Evolutionary conservation across 2,888 invertebrate species (phyloP).

Genomic region (Stictocephala bisonia): DNA sequence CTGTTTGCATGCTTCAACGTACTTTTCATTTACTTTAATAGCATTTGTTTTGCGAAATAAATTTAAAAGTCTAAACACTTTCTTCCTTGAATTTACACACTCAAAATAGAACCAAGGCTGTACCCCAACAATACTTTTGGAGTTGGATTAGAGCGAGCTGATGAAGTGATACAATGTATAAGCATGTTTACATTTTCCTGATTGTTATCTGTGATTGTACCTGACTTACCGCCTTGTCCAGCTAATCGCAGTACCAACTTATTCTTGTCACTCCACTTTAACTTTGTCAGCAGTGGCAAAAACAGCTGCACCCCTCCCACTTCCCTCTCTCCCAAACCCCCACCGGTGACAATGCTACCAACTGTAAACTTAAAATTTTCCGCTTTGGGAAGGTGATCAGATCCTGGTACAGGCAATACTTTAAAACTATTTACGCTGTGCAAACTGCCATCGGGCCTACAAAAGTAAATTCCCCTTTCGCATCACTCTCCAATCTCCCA

Average conservation of each 20-base stretch:
- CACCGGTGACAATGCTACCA: neutral
- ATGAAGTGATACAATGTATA: neutral
- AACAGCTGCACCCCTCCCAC: neutral
- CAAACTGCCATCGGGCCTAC: constrained; percentile 30
- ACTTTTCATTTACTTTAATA: neutral
- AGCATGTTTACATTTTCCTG: neutral
- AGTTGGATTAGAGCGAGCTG: neutral
- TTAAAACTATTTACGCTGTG: constrained; percentile 5
- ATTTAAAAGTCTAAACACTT: neutral
- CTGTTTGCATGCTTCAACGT: neutral
- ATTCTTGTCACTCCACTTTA: constrained; percentile 2
- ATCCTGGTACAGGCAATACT: neutral
- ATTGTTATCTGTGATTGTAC: neutral
- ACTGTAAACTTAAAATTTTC: constrained; percentile 1
- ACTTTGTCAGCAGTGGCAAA: constrained; percentile 21
- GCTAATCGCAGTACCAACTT: neutral
- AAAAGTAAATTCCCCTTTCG: constrained; percentile 43
- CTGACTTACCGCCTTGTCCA: neutral
- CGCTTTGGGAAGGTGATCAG: constrained; percentile 30
- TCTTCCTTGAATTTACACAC: neutral
- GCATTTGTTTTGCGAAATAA: constrained; percentile 6
- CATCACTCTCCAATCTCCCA: constrained; percentile 41
- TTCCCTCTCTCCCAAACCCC: too few species aligned
- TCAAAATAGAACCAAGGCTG: neutral
- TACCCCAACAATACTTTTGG: neutral